These are phyloP conservation scores for Chrysocyon brachyurus DNA, from an alignment of 2,797 vertebrate genomes.

Conservation along the genomic window DNA sequence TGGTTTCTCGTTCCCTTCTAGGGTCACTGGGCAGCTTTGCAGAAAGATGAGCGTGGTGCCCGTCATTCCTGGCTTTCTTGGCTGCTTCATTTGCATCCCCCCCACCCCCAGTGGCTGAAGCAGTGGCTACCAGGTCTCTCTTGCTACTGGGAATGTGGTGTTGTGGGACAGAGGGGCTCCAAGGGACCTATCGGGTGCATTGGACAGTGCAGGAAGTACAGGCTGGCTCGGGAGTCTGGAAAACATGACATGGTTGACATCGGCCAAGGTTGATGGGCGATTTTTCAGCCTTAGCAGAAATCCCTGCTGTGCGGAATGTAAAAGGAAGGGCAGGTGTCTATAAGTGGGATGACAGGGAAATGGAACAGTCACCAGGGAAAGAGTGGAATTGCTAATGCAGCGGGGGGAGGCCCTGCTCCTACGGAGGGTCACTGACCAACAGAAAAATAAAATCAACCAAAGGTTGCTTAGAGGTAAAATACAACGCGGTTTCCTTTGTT, in stretches of 20 bases:
- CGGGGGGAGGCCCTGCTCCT: background rate
- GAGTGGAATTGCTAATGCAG: background rate
- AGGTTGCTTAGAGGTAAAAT: background rate
- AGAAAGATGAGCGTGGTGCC: background rate
- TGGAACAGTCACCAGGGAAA: background rate
- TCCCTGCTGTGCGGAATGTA: background rate
- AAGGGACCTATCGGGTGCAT: background rate
- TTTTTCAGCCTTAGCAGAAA: slow-evolving; percentile 22
- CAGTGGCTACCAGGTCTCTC: background rate
- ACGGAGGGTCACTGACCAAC: background rate
- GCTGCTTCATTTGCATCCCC: background rate
- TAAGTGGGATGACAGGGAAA: background rate
- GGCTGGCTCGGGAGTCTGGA: background rate
- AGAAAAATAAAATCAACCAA: background rate
- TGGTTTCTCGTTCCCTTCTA: background rate
- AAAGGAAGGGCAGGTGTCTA: background rate
- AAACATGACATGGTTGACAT: background rate
- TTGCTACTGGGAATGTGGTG: background rate
- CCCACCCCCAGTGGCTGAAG: background rate
- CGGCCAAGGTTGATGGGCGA: background rate
- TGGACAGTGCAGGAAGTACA: accelerated
- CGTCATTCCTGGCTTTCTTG: background rate
- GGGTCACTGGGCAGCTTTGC: background rate
- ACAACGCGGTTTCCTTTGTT: background rate
- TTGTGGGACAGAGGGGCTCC: background rate